phyloP scores from a whole-genome alignment of 2,113 vertebrate genomes.

The Gadus chalcogrammus region DNA sequence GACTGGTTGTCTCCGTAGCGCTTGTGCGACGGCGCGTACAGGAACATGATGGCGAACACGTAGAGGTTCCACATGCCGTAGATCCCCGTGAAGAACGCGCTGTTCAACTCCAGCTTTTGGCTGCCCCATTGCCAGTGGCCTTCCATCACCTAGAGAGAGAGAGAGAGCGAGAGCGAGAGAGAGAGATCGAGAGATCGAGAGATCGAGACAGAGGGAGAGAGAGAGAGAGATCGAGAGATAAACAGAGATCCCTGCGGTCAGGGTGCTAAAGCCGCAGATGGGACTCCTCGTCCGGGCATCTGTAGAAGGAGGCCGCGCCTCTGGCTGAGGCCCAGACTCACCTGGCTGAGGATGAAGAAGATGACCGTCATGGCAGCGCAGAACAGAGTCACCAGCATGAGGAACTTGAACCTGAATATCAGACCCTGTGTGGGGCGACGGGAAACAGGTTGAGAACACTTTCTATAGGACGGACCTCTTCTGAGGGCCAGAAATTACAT shows the following conservation, averaged over 20 bases:
- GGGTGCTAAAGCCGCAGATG: too few relatives aligned
- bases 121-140: constrained; percentile 96
- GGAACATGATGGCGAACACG: constrained; percentile 96
- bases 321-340: constrained; percentile 48
- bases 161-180: too few relatives aligned
- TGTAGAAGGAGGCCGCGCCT: neutral
- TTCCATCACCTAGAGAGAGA: constrained; percentile 83
- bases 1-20: constrained; percentile 89
- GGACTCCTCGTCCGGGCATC: too few relatives aligned
- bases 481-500: too few relatives aligned
- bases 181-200: too few relatives aligned
- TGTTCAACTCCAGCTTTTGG: constrained; percentile 87
- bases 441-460: too few relatives aligned
- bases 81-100: constrained; percentile 96
- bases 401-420: constrained; percentile 97
- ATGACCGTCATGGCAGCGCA: constrained; percentile 96
- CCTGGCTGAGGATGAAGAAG: constrained; percentile 99
- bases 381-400: constrained; percentile 95
- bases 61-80: constrained; percentile 99
- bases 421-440: constrained; percentile 76
- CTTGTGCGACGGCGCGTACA: constrained; percentile 96
- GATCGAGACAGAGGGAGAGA: too few relatives aligned
- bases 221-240: too few relatives aligned
- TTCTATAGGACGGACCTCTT: too few relatives aligned
- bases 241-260: too few relatives aligned